phyloP scores from a whole-genome alignment of 2,888 invertebrate genomes.

The Amiota minor region DNA sequence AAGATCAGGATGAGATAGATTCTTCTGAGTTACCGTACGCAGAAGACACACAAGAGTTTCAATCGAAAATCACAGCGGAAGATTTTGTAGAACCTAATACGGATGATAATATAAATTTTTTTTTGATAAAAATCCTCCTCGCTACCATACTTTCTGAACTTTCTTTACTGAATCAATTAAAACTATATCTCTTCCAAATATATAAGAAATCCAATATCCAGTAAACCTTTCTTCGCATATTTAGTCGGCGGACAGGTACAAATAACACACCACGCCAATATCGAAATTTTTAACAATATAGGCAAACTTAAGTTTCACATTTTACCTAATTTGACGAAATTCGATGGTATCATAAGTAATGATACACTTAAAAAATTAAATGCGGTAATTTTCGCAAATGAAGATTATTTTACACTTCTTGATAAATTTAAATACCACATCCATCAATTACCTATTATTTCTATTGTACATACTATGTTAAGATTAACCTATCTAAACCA shows the following conservation, averaged over 20 bases:
- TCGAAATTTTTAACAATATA: constrained; percentile 7
- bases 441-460: no score
- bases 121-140: not conserved
- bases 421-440: not conserved
- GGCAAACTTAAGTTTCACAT: constrained; percentile 8
- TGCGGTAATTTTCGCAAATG: not conserved
- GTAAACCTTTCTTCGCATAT: constrained; percentile 1
- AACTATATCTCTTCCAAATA: not conserved
- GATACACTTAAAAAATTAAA: constrained; percentile 17
- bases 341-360: constrained; percentile 4
- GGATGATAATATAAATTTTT: constrained; percentile 16
- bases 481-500: no score
- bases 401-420: not conserved
- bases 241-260: constrained; percentile 1
- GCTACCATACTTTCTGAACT: no score
- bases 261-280: not conserved
- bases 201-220: not conserved
- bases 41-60: not conserved
- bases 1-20: not conserved
- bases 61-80: not conserved
- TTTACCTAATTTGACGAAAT: not conserved
- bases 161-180: not conserved
- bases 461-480: no score
- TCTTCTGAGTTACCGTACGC: not conserved
- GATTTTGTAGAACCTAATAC: not conserved